These are phyloP conservation scores for Lonchura striata DNA, from an alignment of 2,113 vertebrate genomes.

Conservation along the genomic window DNA sequence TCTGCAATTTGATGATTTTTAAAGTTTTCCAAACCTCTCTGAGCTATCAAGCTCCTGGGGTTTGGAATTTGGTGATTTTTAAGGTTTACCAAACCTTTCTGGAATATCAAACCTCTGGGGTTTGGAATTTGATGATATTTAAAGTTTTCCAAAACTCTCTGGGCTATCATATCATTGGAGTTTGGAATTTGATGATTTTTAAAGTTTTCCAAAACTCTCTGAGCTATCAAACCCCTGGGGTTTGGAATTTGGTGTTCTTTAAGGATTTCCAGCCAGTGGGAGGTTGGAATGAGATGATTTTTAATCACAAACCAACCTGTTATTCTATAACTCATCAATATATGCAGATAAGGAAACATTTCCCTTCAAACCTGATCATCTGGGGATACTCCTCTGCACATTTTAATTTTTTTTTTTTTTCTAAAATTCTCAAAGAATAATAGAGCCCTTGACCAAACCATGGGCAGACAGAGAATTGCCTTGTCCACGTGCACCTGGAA, in stretches of 20 bases:
- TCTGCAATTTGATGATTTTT: too few species aligned
- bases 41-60: accelerated
- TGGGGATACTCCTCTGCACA: background rate
- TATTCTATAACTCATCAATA: background rate
- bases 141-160: background rate
- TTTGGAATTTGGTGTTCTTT: background rate
- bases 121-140: background rate
- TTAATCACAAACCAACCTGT: background rate
- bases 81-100: background rate
- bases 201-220: background rate
- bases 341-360: accelerated
- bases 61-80: background rate
- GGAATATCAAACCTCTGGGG: accelerated
- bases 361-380: background rate
- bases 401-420: background rate
- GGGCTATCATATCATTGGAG: accelerated
- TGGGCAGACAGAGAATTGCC: background rate
- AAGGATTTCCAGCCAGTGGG: background rate
- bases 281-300: background rate
- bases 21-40: too few species aligned
- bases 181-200: background rate
- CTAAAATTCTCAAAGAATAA: background rate
- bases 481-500: background rate
- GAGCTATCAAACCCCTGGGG: background rate
- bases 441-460: background rate